Evolutionary conservation across 2,113 vertebrate species (phyloP).

Genomic region (Cheirogaleus medius): DNA sequence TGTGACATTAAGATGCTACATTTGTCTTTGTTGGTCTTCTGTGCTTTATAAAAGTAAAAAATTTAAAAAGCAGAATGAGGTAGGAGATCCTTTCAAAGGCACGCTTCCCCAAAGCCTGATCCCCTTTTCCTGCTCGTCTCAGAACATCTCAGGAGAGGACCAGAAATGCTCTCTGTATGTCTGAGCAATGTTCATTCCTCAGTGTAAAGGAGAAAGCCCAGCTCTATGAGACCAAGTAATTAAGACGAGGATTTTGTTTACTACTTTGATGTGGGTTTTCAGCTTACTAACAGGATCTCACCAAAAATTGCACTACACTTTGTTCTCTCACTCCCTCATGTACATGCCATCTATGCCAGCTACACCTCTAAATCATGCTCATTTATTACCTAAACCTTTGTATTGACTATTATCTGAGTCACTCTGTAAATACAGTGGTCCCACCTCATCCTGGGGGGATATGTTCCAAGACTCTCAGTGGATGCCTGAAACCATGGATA

Average conservation of each 20-base stretch:
- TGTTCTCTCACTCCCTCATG: background rate
- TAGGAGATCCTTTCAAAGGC: background rate
- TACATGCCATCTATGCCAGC: accelerated
- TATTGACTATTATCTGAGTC: background rate
- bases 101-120: accelerated
- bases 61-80: background rate
- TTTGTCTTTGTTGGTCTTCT: background rate
- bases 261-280: background rate
- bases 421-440: background rate
- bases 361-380: background rate
- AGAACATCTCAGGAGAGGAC: background rate
- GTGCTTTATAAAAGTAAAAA: background rate
- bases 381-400: background rate
- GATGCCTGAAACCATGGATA: background rate
- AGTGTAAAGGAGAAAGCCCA: background rate
- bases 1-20: accelerated
- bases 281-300: background rate
- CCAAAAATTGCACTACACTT: background rate
- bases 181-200: background rate
- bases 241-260: background rate
- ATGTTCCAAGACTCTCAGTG: background rate
- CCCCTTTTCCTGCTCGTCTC: background rate
- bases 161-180: background rate
- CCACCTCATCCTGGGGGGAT: background rate
- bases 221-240: background rate